Percentiles rank a stretch among this genome's conserved stretches.
Evolutionary conservation across 2,888 invertebrate genomes (phyloP).

Genomic region (Pterobdella sp.): DNA sequence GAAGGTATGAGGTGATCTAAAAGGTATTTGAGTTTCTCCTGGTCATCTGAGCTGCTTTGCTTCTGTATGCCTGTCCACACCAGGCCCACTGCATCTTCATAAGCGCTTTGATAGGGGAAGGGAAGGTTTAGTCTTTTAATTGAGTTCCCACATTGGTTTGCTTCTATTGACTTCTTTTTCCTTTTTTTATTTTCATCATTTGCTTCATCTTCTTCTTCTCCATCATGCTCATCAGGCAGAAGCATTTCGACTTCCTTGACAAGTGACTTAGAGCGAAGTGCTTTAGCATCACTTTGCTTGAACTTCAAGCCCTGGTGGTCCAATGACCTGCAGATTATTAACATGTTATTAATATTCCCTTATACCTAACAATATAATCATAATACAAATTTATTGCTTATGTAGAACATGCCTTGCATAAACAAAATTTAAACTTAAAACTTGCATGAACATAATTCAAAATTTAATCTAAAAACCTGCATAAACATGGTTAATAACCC

Average conservation of each 20-base stretch:
- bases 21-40: conserved; percentile 17
- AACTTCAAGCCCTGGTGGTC: conserved; percentile 31
- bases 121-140: conserved; percentile 3
- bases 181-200: not conserved
- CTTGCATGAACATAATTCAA: not conserved
- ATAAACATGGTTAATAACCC: not conserved
- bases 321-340: conserved; percentile 20
- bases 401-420: too few species aligned
- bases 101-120: not conserved
- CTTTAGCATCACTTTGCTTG: conserved; percentile 28
- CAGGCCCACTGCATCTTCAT: conserved; percentile 24
- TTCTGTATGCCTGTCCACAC: conserved; percentile 12
- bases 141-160: not conserved
- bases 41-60: conserved; percentile 24
- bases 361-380: too few species aligned
- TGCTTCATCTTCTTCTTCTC: not conserved
- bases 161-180: not conserved
- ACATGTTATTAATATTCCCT: too few species aligned
- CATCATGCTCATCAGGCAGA: not conserved
- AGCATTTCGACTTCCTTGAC: conserved; percentile 28
- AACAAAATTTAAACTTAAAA: too few species aligned
- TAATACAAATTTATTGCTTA: too few species aligned
- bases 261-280: conserved; percentile 26
- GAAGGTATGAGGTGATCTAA: conserved; percentile 11
- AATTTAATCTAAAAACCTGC: not conserved